Conservation (phyloP, 35 echinoderm and acorn worm genomes). For the Heliocidaris tuberculata region DNA sequence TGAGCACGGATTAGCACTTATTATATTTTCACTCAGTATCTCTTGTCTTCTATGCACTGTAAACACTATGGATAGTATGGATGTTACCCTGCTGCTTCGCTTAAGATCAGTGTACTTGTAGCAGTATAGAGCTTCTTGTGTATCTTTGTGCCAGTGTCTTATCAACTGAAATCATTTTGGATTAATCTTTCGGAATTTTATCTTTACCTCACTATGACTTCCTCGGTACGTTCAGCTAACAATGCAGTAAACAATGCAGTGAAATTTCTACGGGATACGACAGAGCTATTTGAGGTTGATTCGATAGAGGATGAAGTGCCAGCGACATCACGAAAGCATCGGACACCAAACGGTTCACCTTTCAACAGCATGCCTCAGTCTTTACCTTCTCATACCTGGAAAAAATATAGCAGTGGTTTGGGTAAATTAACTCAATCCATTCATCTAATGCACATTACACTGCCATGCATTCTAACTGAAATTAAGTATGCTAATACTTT, state of each 20-base stretch:
- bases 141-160: background rate
- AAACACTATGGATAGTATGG: background rate
- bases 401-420: constrained; percentile 52
- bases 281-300: constrained; percentile 62
- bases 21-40: background rate
- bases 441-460: background rate
- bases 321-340: constrained; percentile 3
- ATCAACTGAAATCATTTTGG: background rate
- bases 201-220: constrained; percentile 19
- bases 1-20: background rate
- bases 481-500: background rate
- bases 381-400: constrained; percentile 34
- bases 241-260: constrained; percentile 35
- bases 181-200: constrained; percentile 3
- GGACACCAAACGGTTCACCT: background rate
- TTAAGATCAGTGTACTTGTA: background rate
- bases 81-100: background rate
- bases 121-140: background rate
- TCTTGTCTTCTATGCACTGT: background rate
- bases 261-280: constrained; percentile 54
- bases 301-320: constrained; percentile 59
- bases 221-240: background rate
- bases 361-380: constrained; percentile 31
- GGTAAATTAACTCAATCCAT: constrained; percentile 42
- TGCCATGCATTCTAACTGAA: background rate